Conservation (phyloP, 64 coral and sea anemone species). For the Anthopleura sola region DNA sequence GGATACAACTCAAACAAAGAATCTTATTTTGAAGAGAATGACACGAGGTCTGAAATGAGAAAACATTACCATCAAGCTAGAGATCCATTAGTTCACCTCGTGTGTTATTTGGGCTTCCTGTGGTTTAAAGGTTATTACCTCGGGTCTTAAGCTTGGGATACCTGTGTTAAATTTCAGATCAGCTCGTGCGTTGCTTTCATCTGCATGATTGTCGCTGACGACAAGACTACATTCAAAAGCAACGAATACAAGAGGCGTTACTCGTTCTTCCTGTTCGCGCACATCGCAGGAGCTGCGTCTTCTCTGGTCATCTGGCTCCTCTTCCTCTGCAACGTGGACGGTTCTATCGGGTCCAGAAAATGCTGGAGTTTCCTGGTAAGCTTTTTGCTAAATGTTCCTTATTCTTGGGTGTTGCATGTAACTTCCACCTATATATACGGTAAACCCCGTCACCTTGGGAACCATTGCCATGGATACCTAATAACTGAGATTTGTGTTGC, state of each 20-base stretch:
- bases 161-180: not conserved
- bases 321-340: not conserved
- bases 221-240: not conserved
- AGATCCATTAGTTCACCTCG: no score
- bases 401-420: no score
- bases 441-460: not conserved
- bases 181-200: conserved; percentile 4
- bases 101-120: not conserved
- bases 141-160: no score
- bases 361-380: conserved; percentile 27
- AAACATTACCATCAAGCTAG: no score
- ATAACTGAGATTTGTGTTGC: not conserved
- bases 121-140: not conserved
- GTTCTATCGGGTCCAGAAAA: not conserved
- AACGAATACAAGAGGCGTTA: conserved; percentile 20
- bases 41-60: no score
- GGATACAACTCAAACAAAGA: no score
- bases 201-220: conserved; percentile 22
- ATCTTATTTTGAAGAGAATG: no score
- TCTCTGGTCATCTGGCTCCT: conserved; percentile 8
- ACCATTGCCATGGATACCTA: not conserved
- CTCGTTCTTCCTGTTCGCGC: conserved; percentile 23
- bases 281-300: conserved; percentile 6
- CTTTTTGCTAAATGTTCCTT: not conserved
- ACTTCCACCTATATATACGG: no score